phyloP scores from a whole-genome alignment of 2,888 invertebrate genomes.

The Abrostola tripartita region DNA sequence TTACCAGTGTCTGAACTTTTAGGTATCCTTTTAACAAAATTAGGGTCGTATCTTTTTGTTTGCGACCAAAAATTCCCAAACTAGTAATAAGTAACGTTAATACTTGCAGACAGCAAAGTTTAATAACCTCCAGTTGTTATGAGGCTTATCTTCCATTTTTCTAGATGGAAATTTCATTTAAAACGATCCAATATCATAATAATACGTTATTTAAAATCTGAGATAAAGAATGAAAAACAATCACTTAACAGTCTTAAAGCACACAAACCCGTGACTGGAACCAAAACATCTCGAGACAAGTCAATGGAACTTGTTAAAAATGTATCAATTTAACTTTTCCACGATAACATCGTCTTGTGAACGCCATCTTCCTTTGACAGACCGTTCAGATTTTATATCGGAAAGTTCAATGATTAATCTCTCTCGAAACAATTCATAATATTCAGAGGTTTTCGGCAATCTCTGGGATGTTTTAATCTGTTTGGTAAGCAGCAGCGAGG shows the following conservation, averaged over 20 bases:
- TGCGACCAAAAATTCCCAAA: too few species aligned
- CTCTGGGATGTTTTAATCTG: conserved; percentile 26
- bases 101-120: too few species aligned
- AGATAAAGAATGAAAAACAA: conserved; percentile 11
- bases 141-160: too few species aligned
- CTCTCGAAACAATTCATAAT: conserved; percentile 53
- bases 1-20: too few species aligned
- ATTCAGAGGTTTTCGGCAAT: conserved; percentile 39
- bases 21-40: too few species aligned
- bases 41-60: too few species aligned
- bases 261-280: conserved; percentile 41
- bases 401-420: conserved; percentile 66
- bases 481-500: conserved; percentile 2
- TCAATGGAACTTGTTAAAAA: conserved; percentile 72
- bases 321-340: conserved; percentile 78
- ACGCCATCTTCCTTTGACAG: conserved; percentile 66
- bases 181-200: not conserved
- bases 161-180: not conserved
- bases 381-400: conserved; percentile 67
- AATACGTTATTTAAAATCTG: not conserved
- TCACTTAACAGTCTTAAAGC: conserved; percentile 12
- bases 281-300: conserved; percentile 47
- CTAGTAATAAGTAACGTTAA: too few species aligned
- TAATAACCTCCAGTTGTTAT: too few species aligned
- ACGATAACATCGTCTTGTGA: conserved; percentile 60